Percentiles rank a stretch among this genome's conserved stretches.
Evolutionary conservation across 2,888 invertebrate genomes (phyloP).

Genomic region (Hypercompe scribonia): DNA sequence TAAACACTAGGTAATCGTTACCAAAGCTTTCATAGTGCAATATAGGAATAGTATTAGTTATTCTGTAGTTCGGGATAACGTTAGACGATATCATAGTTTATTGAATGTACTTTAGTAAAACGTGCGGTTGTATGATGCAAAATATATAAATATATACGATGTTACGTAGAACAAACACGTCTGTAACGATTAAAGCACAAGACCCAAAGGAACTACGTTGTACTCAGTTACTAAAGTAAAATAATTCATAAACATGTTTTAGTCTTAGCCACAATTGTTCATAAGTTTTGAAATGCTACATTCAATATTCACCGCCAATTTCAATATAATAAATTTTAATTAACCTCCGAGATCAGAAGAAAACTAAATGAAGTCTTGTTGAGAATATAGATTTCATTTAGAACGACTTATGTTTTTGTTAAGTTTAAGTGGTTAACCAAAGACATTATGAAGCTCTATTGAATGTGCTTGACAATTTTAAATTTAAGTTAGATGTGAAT

Average conservation of each 20-base stretch:
- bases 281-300: background rate
- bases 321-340: constrained; percentile 1
- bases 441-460: background rate
- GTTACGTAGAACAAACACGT: background rate
- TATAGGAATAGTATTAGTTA: no score
- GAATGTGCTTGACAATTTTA: background rate
- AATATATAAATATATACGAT: no score
- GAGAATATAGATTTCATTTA: background rate
- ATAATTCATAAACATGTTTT: background rate
- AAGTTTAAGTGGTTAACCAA: background rate
- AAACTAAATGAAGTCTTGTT: background rate
- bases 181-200: background rate
- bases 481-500: no score
- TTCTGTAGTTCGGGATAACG: no score
- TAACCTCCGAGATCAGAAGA: background rate
- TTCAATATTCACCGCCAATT: background rate
- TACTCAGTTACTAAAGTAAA: background rate
- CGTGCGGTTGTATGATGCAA: no score
- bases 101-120: no score
- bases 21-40: background rate
- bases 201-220: background rate
- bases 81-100: no score
- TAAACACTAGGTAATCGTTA: background rate
- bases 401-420: background rate
- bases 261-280: background rate